Conservation (phyloP, 2,113 vertebrate species). For the Festucalex cinctus region DNA sequence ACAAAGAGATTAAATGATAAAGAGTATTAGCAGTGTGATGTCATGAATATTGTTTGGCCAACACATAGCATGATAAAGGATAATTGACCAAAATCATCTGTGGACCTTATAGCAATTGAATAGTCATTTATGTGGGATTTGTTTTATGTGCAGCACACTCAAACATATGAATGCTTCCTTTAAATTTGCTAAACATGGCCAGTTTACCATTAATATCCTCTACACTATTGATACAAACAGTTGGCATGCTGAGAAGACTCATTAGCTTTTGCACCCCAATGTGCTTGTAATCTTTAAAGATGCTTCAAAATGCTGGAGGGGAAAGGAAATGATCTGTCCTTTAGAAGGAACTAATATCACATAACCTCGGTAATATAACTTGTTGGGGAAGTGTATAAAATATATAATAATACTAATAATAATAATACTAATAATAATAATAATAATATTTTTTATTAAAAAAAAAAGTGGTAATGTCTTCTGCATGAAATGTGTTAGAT, state of each 20-base stretch:
- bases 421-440: too few species aligned
- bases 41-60: conserved; percentile 10
- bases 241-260: not conserved
- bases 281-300: conserved; percentile 1
- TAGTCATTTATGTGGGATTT: conserved; percentile 1
- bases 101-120: conserved; percentile 4
- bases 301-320: not conserved
- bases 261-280: conserved; percentile 13
- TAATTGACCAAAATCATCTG: conserved; percentile 4
- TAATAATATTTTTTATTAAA: too few species aligned
- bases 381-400: not conserved
- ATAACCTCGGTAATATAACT: conserved; percentile 3
- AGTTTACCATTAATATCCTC: not conserved
- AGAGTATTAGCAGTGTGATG: conserved; percentile 25
- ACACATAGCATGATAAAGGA: not conserved
- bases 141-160: conserved; percentile 14
- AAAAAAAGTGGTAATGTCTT: not conserved
- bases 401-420: too few species aligned
- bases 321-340: not conserved
- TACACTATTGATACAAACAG: not conserved
- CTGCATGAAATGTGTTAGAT: conserved; percentile 17
- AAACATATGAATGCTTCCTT: conserved; percentile 6
- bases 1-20: not conserved
- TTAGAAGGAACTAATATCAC: conserved; percentile 1
- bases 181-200: conserved; percentile 6